Evolutionary conservation across 2,113 vertebrate species (phyloP).

Genomic region (human (Homo sapiens)): DNA sequence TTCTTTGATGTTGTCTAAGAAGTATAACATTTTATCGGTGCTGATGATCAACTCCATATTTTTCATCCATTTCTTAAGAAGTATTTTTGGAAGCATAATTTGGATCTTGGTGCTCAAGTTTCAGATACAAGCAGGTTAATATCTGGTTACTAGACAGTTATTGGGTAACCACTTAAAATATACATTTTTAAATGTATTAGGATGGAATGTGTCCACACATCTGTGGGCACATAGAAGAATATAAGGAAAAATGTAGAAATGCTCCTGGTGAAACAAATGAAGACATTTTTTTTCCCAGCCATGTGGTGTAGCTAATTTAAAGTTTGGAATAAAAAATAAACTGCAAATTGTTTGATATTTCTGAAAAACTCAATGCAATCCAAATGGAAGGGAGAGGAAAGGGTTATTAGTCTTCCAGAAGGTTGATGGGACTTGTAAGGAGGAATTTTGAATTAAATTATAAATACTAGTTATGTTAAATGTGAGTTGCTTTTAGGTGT

Average conservation of each 20-base stretch:
- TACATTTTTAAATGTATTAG: background rate
- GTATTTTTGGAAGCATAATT: background rate
- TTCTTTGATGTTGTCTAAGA: background rate
- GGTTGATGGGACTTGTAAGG: background rate
- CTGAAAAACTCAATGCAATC: background rate
- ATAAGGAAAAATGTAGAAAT: background rate
- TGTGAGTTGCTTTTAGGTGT: background rate
- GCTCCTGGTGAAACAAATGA: background rate
- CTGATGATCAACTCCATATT: background rate
- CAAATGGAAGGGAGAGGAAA: background rate
- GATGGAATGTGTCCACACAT: background rate
- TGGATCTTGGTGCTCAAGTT: background rate
- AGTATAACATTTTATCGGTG: background rate
- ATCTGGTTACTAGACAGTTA: background rate
- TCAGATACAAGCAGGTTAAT: background rate
- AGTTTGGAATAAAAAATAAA: background rate
- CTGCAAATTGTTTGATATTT: background rate
- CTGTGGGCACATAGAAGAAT: background rate
- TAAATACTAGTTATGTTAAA: background rate
- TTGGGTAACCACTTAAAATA: background rate
- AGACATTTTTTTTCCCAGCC: background rate
- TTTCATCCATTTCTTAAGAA: background rate
- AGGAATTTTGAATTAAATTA: background rate
- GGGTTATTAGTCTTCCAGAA: background rate
- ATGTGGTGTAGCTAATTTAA: background rate